Conservation (phyloP, 2,888 invertebrate genomes). For the Allygus modestus region DNA sequence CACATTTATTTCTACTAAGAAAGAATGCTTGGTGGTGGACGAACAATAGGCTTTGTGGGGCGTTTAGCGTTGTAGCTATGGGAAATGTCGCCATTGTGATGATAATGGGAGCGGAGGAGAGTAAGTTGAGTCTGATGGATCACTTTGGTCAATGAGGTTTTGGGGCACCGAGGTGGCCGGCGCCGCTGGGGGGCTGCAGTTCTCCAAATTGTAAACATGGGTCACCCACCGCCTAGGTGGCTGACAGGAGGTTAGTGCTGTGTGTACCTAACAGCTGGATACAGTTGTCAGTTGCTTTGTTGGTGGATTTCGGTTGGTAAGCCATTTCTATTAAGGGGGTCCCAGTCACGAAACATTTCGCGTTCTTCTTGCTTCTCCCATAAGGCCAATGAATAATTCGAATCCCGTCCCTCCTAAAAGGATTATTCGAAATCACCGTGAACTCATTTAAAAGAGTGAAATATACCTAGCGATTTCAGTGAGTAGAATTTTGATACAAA, state of each 20-base stretch:
- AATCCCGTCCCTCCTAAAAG: too few relatives aligned
- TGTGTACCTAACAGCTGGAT: conserved; percentile 13
- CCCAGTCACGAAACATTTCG: too few relatives aligned
- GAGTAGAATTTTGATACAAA: too few relatives aligned
- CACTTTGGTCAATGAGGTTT: conserved; percentile 22
- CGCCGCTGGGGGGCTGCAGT: conserved; percentile 30
- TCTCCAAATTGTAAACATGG: conserved; percentile 48
- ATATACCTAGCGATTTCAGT: too few relatives aligned
- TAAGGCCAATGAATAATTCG: too few relatives aligned
- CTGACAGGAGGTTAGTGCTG: not conserved
- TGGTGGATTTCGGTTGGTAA: not conserved
- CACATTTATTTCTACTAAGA: not conserved
- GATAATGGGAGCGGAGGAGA: conserved; percentile 1
- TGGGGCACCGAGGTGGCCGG: not conserved
- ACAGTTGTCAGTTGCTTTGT: not conserved
- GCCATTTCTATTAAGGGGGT: too few relatives aligned
- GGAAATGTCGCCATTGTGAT: conserved; percentile 32
- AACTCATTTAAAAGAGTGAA: too few relatives aligned
- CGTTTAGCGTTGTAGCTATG: not conserved
- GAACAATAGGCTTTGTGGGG: conserved; percentile 14
- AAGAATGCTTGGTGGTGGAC: not conserved
- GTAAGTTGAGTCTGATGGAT: conserved; percentile 39
- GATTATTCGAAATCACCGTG: too few relatives aligned
- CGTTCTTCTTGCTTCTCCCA: too few relatives aligned
- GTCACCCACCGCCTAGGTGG: not conserved